Percentiles rank a stretch among this genome's conserved stretches.
These are phyloP conservation scores for Lathamus discolor DNA, from an alignment of 2,113 vertebrate species.

Conservation along the genomic window DNA sequence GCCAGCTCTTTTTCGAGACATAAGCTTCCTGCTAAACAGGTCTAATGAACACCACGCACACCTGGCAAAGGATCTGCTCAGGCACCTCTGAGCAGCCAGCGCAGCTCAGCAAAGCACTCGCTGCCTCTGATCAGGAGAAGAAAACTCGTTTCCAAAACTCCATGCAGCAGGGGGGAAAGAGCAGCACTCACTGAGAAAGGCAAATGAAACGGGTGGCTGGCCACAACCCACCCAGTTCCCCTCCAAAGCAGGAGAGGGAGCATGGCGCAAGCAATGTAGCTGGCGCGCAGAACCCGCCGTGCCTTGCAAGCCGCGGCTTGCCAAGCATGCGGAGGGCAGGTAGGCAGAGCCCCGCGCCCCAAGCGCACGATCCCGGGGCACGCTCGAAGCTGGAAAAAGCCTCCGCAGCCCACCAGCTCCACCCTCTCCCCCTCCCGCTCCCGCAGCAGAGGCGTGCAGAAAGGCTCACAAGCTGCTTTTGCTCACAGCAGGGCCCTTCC, in stretches of 20 bases:
- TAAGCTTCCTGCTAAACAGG: constrained; percentile 44
- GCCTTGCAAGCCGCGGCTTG: not conserved
- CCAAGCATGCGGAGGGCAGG: constrained; percentile 2
- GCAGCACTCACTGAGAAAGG: not conserved
- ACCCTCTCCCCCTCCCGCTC: not conserved
- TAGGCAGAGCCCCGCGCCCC: not conserved
- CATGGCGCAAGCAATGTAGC: not conserved
- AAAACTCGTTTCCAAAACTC: not conserved
- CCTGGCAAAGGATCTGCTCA: not conserved
- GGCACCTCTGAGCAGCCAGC: not conserved
- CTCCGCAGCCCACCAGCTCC: not conserved
- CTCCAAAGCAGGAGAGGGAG: not conserved
- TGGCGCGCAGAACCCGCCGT: not conserved
- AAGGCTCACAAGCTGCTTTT: not conserved
- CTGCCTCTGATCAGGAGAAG: not conserved
- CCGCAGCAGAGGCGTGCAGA: accelerated
- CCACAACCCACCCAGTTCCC: not conserved
- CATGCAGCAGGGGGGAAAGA: accelerated
- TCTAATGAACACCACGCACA: accelerated
- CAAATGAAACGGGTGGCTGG: not conserved
- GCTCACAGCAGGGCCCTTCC: not conserved
- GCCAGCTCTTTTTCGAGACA: accelerated
- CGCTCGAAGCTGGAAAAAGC: not conserved
- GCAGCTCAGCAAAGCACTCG: not conserved
- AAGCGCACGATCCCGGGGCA: not conserved